A percentile compares a stretch with the other conserved stretches of the same genome.
phyloP scores from a whole-genome alignment of 2,113 vertebrate genomes.

The Anguilla japonica region DNA sequence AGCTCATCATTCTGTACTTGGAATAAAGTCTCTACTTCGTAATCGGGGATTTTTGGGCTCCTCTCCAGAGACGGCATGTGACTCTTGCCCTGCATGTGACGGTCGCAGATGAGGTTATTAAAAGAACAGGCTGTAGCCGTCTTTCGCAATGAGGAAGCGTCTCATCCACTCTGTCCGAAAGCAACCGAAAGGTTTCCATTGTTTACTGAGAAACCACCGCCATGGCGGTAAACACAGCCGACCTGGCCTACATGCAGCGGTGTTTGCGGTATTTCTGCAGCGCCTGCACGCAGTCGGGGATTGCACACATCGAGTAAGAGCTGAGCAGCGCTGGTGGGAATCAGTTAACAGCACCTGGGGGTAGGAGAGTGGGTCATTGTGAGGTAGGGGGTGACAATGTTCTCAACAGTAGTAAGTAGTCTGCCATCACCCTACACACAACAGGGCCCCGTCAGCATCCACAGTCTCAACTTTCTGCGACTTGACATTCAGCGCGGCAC shows the following conservation, averaged over 20 bases:
- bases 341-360: not conserved
- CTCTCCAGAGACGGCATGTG: not conserved
- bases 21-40: not conserved
- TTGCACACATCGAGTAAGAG: no score
- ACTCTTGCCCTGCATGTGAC: not conserved
- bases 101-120: slow-evolving; percentile 22
- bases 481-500: no score
- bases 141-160: slow-evolving; percentile 25
- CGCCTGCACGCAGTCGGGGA: no score
- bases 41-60: not conserved
- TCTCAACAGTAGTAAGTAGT: not conserved
- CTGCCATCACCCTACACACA: not conserved
- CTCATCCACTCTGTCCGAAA: slow-evolving; percentile 20
- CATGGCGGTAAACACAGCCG: not conserved
- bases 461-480: no score
- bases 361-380: not conserved
- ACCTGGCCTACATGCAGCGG: not conserved
- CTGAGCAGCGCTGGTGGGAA: not conserved
- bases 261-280: not conserved
- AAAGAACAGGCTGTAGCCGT: slow-evolving; percentile 19
- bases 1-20: no score
- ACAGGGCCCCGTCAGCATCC: no score
- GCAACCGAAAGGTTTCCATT: slow-evolving; percentile 25
- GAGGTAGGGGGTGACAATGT: not conserved
- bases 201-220: slow-evolving; percentile 29